Evolutionary conservation across 2,113 vertebrate species (phyloP), one percentile per base, ranked within the genome.

Genomic region (Neodontobutis hainanensis): DNA sequence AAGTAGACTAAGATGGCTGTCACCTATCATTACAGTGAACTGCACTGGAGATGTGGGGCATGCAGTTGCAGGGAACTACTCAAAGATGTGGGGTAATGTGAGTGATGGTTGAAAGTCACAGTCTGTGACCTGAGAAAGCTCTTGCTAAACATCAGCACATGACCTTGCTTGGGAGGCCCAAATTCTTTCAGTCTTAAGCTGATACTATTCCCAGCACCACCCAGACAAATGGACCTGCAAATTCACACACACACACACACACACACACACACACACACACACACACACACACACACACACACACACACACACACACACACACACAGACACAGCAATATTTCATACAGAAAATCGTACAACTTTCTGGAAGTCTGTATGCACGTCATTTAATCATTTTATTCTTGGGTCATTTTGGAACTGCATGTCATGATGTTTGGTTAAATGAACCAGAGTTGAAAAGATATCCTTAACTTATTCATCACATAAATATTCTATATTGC

Each of bases 61-160:
- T 83, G 76, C 72, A 51, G 65, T 60, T 65, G 57, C 78, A 81
- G 69, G 78, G 68, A 85, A 65, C 60, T 34, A 69, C 80, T 85
- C 73, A 82, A 66, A 76, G 83, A 83, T 75, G 84, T 83, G 77
- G 82, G 68, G 45, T 80, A 58, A 85, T 87, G 77, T 89, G 87
- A 89, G 83, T 86, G 89, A 88, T 79, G 68, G 80, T 86, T 82
- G 65, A 86, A 83, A 90, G 86, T 88, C 87, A 70, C 70, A 88
- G 74, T 70, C 81, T 86, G 82, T 84, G 89, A 89, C 85, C 86
- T 84, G 76, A 85, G 81, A 91, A 88, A 89, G 82, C 85, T 87
- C 79, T 78, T 81, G 83, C 85, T 91, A 91, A 91, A 92, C 87
- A 90, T 91, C 85, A 87, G 87, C 87, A 81, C 86, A 90, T 93